phyloP scores from a whole-genome alignment of 2,113 vertebrate species.

The Zosterops pallidus region DNA sequence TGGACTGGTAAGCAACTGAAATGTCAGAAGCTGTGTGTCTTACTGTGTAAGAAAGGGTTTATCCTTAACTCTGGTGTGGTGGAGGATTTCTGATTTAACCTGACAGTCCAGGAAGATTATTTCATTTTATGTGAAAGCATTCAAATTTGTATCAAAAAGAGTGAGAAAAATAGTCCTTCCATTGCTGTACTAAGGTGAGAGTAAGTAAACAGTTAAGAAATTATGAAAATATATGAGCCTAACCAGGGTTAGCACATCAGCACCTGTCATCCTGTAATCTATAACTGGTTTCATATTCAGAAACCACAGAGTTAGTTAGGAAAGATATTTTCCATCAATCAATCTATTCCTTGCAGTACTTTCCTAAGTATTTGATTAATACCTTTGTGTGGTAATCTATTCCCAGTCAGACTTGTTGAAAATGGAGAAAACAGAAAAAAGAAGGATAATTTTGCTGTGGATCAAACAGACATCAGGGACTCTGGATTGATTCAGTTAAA shows the following conservation, averaged over 20 bases:
- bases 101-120: neutral
- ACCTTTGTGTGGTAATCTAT: neutral
- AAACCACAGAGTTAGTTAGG: neutral
- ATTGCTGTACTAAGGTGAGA: neutral
- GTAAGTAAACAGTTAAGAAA: slow-evolving; percentile 26
- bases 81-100: neutral
- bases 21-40: neutral
- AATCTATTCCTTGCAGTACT: neutral
- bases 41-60: neutral
- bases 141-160: neutral
- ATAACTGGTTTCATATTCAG: neutral
- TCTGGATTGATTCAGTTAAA: neutral
- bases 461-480: neutral
- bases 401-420: neutral
- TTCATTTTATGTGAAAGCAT: neutral
- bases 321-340: neutral
- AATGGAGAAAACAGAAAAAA: neutral
- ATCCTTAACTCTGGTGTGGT: neutral
- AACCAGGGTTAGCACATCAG: neutral
- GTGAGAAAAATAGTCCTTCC: neutral
- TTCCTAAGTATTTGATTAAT: neutral
- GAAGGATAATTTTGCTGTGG: neutral
- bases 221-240: neutral
- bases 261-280: neutral
- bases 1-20: neutral